These are phyloP conservation scores for Macrosteles quadrilineatus DNA, from an alignment of 1,140 invertebrate species.

Conservation along the genomic window DNA sequence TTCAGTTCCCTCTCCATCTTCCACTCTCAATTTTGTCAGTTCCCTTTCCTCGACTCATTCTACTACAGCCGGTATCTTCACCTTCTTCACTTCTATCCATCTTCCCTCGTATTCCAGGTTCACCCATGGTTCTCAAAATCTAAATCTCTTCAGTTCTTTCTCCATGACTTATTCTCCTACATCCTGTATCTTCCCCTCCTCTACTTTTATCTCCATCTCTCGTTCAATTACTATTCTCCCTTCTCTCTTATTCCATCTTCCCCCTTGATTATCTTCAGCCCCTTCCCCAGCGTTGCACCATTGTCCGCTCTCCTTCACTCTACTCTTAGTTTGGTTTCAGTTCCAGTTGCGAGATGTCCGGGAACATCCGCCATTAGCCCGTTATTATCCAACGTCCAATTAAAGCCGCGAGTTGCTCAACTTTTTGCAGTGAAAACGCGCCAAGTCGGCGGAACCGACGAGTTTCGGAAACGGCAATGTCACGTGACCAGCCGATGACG, in stretches of 20 bases:
- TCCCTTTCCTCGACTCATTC: not conserved
- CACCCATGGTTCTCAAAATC: slow-evolving; percentile 42
- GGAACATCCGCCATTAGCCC: slow-evolving; percentile 15
- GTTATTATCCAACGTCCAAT: slow-evolving; percentile 23
- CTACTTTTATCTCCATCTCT: slow-evolving; percentile 19
- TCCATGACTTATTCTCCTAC: too few species aligned
- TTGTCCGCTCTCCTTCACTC: not conserved
- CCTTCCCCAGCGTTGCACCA: slow-evolving; percentile 19
- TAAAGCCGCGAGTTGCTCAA: not conserved
- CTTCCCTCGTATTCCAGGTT: slow-evolving; percentile 29
- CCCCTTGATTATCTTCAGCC: slow-evolving; percentile 19
- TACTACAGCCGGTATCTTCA: not conserved
- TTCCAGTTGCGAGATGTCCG: slow-evolving; percentile 9
- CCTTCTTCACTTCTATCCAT: not conserved
- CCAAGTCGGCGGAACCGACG: not conserved
- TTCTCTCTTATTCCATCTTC: slow-evolving; percentile 42
- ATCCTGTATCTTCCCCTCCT: not conserved
- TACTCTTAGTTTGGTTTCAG: too few species aligned
- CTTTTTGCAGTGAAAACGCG: slow-evolving; percentile 6
- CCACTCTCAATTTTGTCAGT: not conserved
- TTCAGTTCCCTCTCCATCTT: not conserved
- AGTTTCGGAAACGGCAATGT: slow-evolving; percentile 12
- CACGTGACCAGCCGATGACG: not conserved
- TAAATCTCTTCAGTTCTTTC: slow-evolving; percentile 38
- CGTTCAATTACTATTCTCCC: not conserved